Base-by-base conservation (phyloP, 2,113 vertebrate genomes). In the Eptesicus fuscus region DNA sequence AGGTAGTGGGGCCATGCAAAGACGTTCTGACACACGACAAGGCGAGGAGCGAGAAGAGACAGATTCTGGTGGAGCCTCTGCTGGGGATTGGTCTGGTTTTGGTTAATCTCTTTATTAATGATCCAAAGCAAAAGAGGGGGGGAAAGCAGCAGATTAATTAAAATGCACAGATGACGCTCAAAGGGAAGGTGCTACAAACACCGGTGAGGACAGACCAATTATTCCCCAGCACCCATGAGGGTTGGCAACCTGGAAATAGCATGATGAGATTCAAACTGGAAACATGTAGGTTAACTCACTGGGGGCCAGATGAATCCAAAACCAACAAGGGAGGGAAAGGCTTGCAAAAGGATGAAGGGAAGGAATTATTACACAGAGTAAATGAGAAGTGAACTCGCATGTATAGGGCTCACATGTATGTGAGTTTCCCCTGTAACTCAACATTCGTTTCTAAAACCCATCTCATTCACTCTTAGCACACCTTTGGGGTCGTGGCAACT, bases 121-220 rank as follows among this genome's bases (percentile, higher is more conserved):
- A 96, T 93, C 91, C 2, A 37, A 97, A 97, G 91, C 59, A 95
- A 65, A 4, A 13, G 61, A 42, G 84, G 13, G 30, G 30, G 32
- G 22, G 80, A 76, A 96, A 95, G 83, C n/a, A 88, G 89, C 80
- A 97, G 98, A 91, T 89, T 95, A 97, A 96, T 96, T 97, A 94
- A 96, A 97, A 96, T 61, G 88, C 96, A 88, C 88, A 91, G 90
- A 83, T 93, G 95, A 94, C 1, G 40, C 23, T 93, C 76, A 95
- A 95, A 92, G 96, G 95, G 80, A 94, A 97, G 70, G 69, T 4
- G 30, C 84, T 93, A 35, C 59, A 93, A 97, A 97, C 51, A 37
- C 51, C 56, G 51, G 90, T 76, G 83, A 96, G 88, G 1, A 18
- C 95, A 97, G 91, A 96, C 88, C 96, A 95, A 97, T 87, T 18